Evolutionary conservation across 2,113 vertebrate species (phyloP).

Genomic region (Ochotona princeps): DNA sequence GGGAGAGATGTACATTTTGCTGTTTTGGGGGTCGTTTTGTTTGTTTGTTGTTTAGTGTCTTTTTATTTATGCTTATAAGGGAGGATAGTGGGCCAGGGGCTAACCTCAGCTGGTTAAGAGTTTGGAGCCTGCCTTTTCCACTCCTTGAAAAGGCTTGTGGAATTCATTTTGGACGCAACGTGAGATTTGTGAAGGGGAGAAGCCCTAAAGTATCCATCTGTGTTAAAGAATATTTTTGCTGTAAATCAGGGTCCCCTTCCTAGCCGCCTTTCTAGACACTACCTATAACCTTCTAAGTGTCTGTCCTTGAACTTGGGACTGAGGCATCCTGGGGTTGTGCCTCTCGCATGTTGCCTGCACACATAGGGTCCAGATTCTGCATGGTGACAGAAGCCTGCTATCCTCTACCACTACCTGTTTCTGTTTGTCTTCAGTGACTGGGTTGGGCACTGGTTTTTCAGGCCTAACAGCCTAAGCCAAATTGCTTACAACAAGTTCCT

Average conservation of each 20-base stretch:
- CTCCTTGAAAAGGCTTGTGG: background rate
- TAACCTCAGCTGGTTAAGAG: background rate
- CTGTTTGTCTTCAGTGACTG: slow-evolving; percentile 78
- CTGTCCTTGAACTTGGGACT: slow-evolving; percentile 84
- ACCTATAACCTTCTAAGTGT: slow-evolving; percentile 72
- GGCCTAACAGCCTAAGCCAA: slow-evolving; percentile 54
- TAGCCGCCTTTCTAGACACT: slow-evolving; percentile 70
- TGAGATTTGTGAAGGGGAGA: rapidly evolving
- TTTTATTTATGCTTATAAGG: background rate
- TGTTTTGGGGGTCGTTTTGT: slow-evolving; percentile 23
- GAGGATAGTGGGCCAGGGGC: background rate
- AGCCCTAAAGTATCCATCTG: background rate
- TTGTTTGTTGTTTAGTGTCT: slow-evolving; percentile 33
- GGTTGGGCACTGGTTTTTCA: slow-evolving; percentile 78
- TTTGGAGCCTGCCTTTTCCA: slow-evolving; percentile 16
- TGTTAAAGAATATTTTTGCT: slow-evolving; percentile 57
- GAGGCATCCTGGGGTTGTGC: slow-evolving; percentile 85
- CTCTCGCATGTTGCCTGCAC: slow-evolving; percentile 86
- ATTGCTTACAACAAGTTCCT: background rate
- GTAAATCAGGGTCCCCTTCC: slow-evolving; percentile 52
- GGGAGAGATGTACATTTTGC: slow-evolving; percentile 46
- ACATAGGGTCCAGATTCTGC: slow-evolving; percentile 72
- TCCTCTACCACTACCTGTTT: slow-evolving; percentile 71
- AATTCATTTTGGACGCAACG: slow-evolving; percentile 15
- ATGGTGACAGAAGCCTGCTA: slow-evolving; percentile 64